These are phyloP conservation scores for Drosophila lacteicornis DNA, from an alignment of 1,140 invertebrate species.

Conservation along the genomic window DNA sequence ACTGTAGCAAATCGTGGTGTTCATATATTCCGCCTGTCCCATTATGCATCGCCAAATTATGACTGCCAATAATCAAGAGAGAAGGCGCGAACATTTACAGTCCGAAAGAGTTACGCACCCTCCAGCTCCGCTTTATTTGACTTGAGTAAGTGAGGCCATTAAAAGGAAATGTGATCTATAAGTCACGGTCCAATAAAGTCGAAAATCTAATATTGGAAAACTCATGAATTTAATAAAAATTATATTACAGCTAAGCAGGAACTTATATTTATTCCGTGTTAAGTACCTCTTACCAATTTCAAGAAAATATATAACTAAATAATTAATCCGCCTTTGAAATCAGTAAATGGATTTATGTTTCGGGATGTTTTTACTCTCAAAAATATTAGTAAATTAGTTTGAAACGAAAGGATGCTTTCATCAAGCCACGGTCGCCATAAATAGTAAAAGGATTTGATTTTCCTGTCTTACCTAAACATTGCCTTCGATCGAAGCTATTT, in stretches of 20 bases:
- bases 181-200: background rate
- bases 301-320: too few relatives aligned
- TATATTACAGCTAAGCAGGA: too few relatives aligned
- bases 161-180: conserved; percentile 34
- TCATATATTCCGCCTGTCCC: conserved; percentile 48
- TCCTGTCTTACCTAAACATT: background rate
- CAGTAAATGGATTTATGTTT: too few relatives aligned
- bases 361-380: too few relatives aligned
- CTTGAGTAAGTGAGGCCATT: conserved; percentile 41
- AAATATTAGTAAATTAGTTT: background rate
- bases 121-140: conserved; percentile 15
- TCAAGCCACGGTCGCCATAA: background rate
- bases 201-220: background rate
- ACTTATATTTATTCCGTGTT: too few relatives aligned
- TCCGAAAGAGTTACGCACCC: conserved; percentile 25
- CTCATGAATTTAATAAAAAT: too few relatives aligned
- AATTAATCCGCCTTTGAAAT: too few relatives aligned
- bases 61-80: conserved; percentile 54
- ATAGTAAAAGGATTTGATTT: background rate
- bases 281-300: too few relatives aligned
- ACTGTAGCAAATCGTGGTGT: conserved; percentile 31
- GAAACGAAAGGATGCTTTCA: background rate
- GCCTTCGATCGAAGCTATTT: conserved; percentile 5
- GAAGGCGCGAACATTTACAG: conserved; percentile 61
- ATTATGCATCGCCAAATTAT: conserved; percentile 55